Base-by-base conservation (phyloP, 2,113 vertebrate species). In the Peromyscus californicus region DNA sequence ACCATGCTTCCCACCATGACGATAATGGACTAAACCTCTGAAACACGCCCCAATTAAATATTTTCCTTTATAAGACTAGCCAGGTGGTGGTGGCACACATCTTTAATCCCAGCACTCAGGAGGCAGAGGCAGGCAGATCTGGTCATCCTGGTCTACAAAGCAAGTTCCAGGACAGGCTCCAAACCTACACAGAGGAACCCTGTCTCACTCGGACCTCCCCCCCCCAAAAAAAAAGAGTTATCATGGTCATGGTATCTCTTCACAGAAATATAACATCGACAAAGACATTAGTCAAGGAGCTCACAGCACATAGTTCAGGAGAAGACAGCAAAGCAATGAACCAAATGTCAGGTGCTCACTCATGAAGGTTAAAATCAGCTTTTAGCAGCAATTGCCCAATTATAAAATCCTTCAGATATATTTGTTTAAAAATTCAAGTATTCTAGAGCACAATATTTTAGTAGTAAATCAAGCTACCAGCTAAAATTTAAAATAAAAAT, bases 231-330 rank as follows among this genome's bases (percentile, higher is more conserved):
- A 70, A 19, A 42, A 75, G n/a, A 75, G 5, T 61, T 83, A 36
- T 29, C 13, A 8, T 83, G 80, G 54, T 83, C 54, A 26, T 39
- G 79, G 54, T 83, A 22, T 83, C 54, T 83, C 80, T 39, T 83
- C 12, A 4, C 54, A 83, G 54, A 22, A 59, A 61, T 26, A 39
- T 21, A 57, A 82, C 29, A 54, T 6, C 12, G 19, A 39, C 80
- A 39, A 39, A 83, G 36, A n/a, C 33, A 59, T 39, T 39, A 3
- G 0, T 0, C 36, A 45, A 31, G 9, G 26, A 59, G 19, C 0
- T 36, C 15, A 61, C 31, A 22, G 63, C 80, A 22, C 74, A 17
- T 12, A 22, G 17, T 15, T 51, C 63, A 26, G 83, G 39, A 76
- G n/a, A 57, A 15, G 61, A 83, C 26, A 82, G 39, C 57, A 57